Evolutionary conservation across 1,140 invertebrate genomes (phyloP).

Genomic region (Drosophila pandora): DNA sequence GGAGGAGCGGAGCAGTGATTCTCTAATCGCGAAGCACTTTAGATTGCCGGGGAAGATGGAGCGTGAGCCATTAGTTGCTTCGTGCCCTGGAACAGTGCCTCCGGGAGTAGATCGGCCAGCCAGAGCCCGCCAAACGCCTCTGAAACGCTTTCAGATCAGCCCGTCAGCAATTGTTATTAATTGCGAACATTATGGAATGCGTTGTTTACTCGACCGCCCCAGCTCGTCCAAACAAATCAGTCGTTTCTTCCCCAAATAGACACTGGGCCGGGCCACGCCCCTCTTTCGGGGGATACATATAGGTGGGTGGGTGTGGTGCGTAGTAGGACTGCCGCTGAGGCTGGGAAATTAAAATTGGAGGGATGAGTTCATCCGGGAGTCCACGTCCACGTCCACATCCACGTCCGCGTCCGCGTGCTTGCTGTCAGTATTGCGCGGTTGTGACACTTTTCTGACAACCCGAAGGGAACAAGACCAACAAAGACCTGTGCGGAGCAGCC

Average conservation of each 20-base stretch:
- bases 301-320: neutral
- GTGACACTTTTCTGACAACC: slow-evolving; percentile 54
- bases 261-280: neutral
- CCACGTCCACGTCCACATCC: slow-evolving; percentile 28
- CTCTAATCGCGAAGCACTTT: neutral
- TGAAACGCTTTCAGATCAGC: slow-evolving; percentile 9
- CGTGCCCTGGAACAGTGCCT: slow-evolving; percentile 17
- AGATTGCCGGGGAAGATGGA: slow-evolving; percentile 20
- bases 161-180: slow-evolving; percentile 68
- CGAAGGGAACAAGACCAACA: slow-evolving; percentile 13
- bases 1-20: neutral
- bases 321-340: neutral
- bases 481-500: neutral
- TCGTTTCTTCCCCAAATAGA: slow-evolving; percentile 5
- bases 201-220: slow-evolving; percentile 59
- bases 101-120: no score
- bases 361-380: slow-evolving; percentile 32
- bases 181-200: slow-evolving; percentile 70
- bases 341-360: slow-evolving; percentile 30
- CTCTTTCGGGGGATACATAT: neutral
- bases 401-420: slow-evolving; percentile 59
- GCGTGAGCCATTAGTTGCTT: slow-evolving; percentile 51
- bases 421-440: slow-evolving; percentile 57
- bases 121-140: no score
- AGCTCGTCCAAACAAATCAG: slow-evolving; percentile 42